These are phyloP conservation scores for Phymorhynchus buccinoides DNA, from an alignment of 1,140 invertebrate species.

Conservation along the genomic window DNA sequence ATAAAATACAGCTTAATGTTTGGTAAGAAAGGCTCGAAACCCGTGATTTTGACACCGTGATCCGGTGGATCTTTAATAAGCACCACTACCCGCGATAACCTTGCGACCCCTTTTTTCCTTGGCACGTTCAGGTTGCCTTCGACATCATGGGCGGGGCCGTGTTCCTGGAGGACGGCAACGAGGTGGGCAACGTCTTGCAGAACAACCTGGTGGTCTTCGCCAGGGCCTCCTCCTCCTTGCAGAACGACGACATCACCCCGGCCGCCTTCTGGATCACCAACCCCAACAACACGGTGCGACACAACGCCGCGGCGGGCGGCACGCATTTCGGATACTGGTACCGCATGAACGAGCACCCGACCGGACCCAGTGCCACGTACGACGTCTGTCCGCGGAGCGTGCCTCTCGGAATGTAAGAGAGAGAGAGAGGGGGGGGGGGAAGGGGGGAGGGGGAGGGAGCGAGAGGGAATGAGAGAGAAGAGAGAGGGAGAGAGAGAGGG, in stretches of 20 bases:
- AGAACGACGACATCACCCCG: conserved; percentile 73
- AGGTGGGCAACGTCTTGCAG: conserved; percentile 65
- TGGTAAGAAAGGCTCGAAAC: too few relatives aligned
- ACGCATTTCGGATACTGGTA: conserved; percentile 73
- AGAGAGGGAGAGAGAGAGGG: neutral
- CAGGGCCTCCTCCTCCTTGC: conserved; percentile 64
- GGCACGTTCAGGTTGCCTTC: conserved; percentile 63
- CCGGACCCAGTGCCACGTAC: conserved; percentile 63
- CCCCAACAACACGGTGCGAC: conserved; percentile 65
- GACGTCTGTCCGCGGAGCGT: conserved; percentile 61
- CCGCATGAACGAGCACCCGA: conserved; percentile 65
- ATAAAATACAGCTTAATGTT: too few relatives aligned
- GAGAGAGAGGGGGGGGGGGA: neutral
- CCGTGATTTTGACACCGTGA: too few relatives aligned
- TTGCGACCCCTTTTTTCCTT: too few relatives aligned
- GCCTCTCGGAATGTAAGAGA: conserved; percentile 45
- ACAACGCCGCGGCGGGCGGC: conserved; percentile 68
- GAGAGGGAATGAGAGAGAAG: too few relatives aligned
- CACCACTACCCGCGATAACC: too few relatives aligned
- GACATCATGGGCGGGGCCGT: conserved; percentile 70
- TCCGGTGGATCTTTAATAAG: too few relatives aligned
- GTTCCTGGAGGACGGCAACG: conserved; percentile 72
- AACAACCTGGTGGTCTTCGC: conserved; percentile 70
- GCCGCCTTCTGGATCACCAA: conserved; percentile 69
- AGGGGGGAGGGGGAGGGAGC: neutral